Base-by-base conservation (phyloP, 2,113 vertebrate species). In the Pygathrix nemaeus region DNA sequence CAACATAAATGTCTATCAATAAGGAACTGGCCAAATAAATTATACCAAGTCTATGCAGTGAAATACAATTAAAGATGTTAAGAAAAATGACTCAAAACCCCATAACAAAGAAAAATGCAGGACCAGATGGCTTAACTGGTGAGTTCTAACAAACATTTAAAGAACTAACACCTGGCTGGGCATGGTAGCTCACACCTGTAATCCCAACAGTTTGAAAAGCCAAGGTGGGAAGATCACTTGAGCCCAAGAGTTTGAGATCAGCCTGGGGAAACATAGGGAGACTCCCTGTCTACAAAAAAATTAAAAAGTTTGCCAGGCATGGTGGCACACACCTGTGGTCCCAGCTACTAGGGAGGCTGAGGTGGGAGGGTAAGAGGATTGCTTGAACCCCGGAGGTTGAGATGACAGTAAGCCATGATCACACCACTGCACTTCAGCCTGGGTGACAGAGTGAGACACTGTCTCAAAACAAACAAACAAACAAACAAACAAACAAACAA, bases 61-160 rank as follows among this genome's bases (percentile, higher is more conserved):
- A 96, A 87, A 95, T 48, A 93, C 23, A 92, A 96, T 68, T 27
- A 35, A 90, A 52, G 35, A 80, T 83, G 70, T 32, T 88, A 72
- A 93, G 61, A 78, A 48, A 23, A 75, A 91, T 48, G 35, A 70
- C 82, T 82, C 45, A 75, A 79, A 93, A 80, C 35, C 32, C 88
- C n/a, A 64, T 32, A 82, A 68, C 23, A 45, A 55, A 80, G 70
- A 86, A 78, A 89, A 94, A 17, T 68, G 3, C 43, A 80, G 38
- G 25, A 18, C 17, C 32, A 64, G 66, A 68, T 90, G 70, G 40
- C 23, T 59, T 94, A n/a, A 50, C 61, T 50, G 4, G 40, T 80
- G 30, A 95, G 57, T 82, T 83, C 35, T 89, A 72, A 18, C 32
- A 88, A 78, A 82, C 45, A 87, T 94, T 88, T 93, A 20, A 82